Evolutionary conservation across 1,140 invertebrate genomes (phyloP), one percentile per base, ranked within the genome.

Genomic region (Subanguina moxae): DNA sequence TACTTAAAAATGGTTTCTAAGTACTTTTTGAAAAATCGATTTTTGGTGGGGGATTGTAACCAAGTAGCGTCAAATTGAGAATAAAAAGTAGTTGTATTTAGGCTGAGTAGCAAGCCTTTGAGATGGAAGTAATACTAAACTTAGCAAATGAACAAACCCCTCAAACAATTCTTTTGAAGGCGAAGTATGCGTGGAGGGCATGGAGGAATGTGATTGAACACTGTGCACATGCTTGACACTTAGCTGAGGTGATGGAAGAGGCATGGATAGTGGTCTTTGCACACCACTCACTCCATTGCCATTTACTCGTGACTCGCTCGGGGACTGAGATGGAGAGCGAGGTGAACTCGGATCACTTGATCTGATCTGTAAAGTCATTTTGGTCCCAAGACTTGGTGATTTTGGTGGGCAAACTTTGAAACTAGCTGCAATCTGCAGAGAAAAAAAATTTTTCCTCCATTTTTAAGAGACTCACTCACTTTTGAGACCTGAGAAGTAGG

Each of bases 351-450:
- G 27, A 9, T 46, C 21, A 23, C 27, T 46, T 11, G 65, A 42
- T 19, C 65, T 62, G 17, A 67, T 28, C 30, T 67, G 46, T 8
- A 67, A 1, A 30, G 64, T 67, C 27, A 65, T 67, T 43, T 25
- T 65, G 1, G 58, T 19, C 15, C 61, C 28, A 52, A 52, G 17
- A 25, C 48, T 52, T 52, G 65, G 48, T 25, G 43, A 27, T 69
- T n/a, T n/a, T 27, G 65, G 65, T 52, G 27, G 65, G 15, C 65
- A 65, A 3, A 67, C 65, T 32, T 3, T 67, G 64, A 67, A 67
- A 21, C 64, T 67, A 13, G 65, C 65, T 19, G 65, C 65, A 9
- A 67, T 21, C 38, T 52, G 32, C 3, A 38, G 3, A 38, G 7
- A 17, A n/a, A 42, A 45, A 3, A 64, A 11, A 5, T 38, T 38